Conservation (phyloP, 2,888 invertebrate genomes). For the Drosophila mimica region DNA sequence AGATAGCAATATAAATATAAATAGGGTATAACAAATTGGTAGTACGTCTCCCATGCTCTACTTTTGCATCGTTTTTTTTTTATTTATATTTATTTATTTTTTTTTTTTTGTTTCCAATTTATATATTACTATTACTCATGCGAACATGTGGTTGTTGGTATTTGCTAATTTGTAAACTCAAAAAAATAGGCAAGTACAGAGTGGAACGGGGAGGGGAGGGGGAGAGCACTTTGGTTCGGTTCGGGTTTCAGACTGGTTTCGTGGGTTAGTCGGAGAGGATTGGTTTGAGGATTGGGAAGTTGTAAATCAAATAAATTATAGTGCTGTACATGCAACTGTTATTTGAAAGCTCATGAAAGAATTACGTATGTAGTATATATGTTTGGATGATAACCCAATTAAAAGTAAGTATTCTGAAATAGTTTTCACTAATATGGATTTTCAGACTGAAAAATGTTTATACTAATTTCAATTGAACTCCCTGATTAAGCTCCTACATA, state of each 20-base stretch:
- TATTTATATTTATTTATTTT: background rate
- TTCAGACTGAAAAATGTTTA: slow-evolving; percentile 1
- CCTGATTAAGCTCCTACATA: slow-evolving; percentile 3
- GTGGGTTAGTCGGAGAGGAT: background rate
- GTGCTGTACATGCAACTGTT: slow-evolving; percentile 72
- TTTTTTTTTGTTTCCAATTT: slow-evolving; percentile 23
- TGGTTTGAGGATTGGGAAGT: background rate
- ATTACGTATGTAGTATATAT: slow-evolving; percentile 33
- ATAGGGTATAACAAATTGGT: slow-evolving; percentile 29
- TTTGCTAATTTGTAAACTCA: slow-evolving; percentile 51
- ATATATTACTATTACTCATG: slow-evolving; percentile 56
- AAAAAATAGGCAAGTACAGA: slow-evolving; percentile 9
- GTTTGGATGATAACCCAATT: slow-evolving; percentile 41
- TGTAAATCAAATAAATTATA: slow-evolving; percentile 51
- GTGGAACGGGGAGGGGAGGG: background rate
- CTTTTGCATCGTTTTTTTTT: background rate
- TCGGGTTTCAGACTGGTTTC: background rate
- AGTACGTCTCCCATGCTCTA: slow-evolving; percentile 41
- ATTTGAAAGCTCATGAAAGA: slow-evolving; percentile 56
- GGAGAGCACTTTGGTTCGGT: background rate
- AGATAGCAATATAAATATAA: slow-evolving; percentile 38
- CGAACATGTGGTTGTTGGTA: slow-evolving; percentile 43
- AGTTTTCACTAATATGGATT: slow-evolving; percentile 11
- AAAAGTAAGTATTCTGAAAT: slow-evolving; percentile 9
- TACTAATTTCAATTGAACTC: slow-evolving; percentile 9